These are phyloP conservation scores for Ornithoptera priamus DNA, from an alignment of 2,888 invertebrate genomes.

Conservation along the genomic window DNA sequence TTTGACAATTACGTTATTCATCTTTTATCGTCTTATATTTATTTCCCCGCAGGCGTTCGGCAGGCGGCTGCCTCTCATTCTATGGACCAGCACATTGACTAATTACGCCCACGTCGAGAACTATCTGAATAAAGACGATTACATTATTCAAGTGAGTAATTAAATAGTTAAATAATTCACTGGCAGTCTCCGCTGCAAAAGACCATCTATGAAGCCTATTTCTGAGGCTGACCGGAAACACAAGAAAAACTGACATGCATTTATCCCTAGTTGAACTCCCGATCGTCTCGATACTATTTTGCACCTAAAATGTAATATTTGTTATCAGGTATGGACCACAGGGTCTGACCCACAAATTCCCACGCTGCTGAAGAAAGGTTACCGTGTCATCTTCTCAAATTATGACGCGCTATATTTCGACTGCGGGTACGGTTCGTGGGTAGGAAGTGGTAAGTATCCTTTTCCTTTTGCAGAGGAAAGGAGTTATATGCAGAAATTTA, in stretches of 20 bases:
- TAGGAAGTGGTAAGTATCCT: conserved; percentile 76
- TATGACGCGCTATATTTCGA: conserved; percentile 93
- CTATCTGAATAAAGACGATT: conserved; percentile 85
- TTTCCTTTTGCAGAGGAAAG: no score
- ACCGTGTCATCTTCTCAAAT: conserved; percentile 89
- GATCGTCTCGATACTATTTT: background rate
- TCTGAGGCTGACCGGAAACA: no score
- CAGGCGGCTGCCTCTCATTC: conserved; percentile 81
- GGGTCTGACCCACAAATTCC: conserved; percentile 82
- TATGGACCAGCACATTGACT: conserved; percentile 92
- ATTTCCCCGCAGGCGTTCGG: conserved; percentile 62
- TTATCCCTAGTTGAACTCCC: no score
- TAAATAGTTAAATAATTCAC: background rate
- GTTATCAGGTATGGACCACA: conserved; percentile 84
- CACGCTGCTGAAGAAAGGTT: conserved; percentile 85
- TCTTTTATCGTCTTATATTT: background rate
- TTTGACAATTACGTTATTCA: background rate
- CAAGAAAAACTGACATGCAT: no score
- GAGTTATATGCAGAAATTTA: no score
- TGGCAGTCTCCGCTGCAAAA: no score
- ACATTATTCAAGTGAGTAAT: conserved; percentile 85
- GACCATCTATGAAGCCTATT: no score
- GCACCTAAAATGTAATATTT: background rate
- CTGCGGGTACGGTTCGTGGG: conserved; percentile 92
- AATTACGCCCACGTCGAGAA: conserved; percentile 82